A percentile compares a stretch with the other conserved stretches of the same genome.
These are phyloP conservation scores for Mercenaria mercenaria DNA, from an alignment of 1,140 invertebrate genomes.

Conservation along the genomic window DNA sequence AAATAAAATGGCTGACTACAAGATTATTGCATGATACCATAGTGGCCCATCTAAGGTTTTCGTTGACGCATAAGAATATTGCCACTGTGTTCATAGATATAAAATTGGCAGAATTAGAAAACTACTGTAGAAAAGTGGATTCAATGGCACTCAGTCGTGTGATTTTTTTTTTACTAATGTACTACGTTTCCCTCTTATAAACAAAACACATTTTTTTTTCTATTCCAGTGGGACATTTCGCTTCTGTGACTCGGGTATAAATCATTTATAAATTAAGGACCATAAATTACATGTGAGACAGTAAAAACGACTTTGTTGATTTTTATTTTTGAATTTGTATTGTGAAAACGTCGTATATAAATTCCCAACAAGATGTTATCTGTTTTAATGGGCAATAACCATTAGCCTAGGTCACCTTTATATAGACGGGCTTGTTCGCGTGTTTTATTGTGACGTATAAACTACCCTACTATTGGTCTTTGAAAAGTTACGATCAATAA, in stretches of 20 bases:
- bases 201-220: neutral
- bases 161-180: too few relatives aligned
- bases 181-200: too few relatives aligned
- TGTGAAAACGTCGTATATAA: slow-evolving; percentile 45
- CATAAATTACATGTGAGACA: slow-evolving; percentile 24
- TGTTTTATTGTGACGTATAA: neutral
- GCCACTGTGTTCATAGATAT: too few relatives aligned
- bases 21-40: too few relatives aligned
- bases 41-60: too few relatives aligned
- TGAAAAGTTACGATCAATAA: neutral
- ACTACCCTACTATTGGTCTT: neutral
- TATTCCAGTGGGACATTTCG: neutral
- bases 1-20: too few relatives aligned
- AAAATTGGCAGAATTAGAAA: too few relatives aligned
- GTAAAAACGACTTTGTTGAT: slow-evolving; percentile 23
- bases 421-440: neutral
- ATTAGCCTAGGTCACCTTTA: slow-evolving; percentile 14
- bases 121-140: too few relatives aligned
- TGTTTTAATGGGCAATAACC: slow-evolving; percentile 33
- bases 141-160: too few relatives aligned
- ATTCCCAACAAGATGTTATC: slow-evolving; percentile 34
- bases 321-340: slow-evolving; percentile 24
- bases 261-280: neutral
- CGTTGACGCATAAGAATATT: too few relatives aligned
- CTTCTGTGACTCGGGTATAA: neutral